Evolutionary conservation across 2,113 vertebrate genomes (phyloP).

Genomic region (Saccopteryx leptura): DNA sequence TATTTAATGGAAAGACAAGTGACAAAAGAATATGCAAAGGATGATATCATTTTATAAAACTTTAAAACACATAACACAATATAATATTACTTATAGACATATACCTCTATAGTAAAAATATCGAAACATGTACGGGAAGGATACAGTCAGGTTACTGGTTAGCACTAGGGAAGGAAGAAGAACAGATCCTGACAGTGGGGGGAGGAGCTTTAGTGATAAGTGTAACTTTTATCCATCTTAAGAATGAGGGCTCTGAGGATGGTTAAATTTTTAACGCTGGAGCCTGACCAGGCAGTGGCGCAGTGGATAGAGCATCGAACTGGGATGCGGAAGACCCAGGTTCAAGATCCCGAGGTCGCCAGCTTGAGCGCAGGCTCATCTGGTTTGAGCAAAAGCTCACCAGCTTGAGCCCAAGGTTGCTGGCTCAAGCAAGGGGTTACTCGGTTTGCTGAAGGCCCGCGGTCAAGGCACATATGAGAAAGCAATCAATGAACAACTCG

Average conservation of each 20-base stretch:
- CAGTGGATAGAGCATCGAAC: too few species aligned
- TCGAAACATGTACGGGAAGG: background rate
- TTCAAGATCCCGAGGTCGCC: too few species aligned
- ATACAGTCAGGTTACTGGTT: background rate
- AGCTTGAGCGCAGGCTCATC: too few species aligned
- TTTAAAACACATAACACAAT: background rate
- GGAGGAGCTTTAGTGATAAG: background rate
- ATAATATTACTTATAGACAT: slow-evolving; percentile 1
- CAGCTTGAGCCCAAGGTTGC: too few species aligned
- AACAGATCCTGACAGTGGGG: background rate
- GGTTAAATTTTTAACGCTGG: background rate
- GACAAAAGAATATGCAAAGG: background rate
- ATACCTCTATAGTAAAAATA: background rate
- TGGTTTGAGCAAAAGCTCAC: too few species aligned
- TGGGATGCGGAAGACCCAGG: too few species aligned
- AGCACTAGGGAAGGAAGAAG: background rate
- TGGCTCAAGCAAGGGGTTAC: too few species aligned
- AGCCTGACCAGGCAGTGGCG: too few species aligned
- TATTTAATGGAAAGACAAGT: background rate
- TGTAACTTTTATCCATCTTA: background rate
- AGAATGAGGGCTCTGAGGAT: background rate
- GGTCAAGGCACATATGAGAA: too few species aligned
- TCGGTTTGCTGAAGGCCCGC: too few species aligned
- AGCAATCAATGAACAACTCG: too few species aligned
- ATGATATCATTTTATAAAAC: background rate